Conservation (phyloP, 2,113 vertebrate species). For the Buteo buteo region DNA sequence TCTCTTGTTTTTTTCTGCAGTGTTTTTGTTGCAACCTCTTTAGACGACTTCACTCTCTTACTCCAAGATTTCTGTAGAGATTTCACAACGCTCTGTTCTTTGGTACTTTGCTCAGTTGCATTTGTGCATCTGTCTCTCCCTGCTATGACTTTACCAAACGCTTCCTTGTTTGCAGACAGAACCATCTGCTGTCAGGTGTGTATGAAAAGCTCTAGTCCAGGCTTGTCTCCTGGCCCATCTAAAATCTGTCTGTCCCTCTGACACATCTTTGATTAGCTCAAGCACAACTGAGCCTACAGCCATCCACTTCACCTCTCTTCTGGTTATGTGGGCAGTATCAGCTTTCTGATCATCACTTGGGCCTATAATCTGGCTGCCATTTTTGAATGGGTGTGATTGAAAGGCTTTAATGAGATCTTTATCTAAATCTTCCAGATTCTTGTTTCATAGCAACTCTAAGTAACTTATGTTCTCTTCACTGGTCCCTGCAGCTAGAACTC, state of each 20-base stretch:
- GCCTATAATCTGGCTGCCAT: not conserved
- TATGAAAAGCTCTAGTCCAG: not conserved
- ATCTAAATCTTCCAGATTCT: not conserved
- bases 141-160: not conserved
- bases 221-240: not conserved
- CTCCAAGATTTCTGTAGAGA: not conserved
- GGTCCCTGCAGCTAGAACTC: not conserved
- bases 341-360: not conserved
- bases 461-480: not conserved
- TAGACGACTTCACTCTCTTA: not conserved
- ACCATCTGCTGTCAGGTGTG: not conserved
- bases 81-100: not conserved
- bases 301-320: not conserved
- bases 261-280: not conserved
- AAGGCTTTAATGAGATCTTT: not conserved
- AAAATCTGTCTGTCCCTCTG: not conserved
- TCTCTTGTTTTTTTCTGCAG: not conserved
- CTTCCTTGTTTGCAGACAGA: not conserved
- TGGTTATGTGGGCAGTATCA: not conserved
- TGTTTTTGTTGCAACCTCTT: not conserved
- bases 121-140: not conserved
- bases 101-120: not conserved
- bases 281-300: not conserved
- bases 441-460: not conserved
- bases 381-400: not conserved